phyloP scores from a whole-genome alignment of 2,888 invertebrate species.

The Ochropleura plecta region DNA sequence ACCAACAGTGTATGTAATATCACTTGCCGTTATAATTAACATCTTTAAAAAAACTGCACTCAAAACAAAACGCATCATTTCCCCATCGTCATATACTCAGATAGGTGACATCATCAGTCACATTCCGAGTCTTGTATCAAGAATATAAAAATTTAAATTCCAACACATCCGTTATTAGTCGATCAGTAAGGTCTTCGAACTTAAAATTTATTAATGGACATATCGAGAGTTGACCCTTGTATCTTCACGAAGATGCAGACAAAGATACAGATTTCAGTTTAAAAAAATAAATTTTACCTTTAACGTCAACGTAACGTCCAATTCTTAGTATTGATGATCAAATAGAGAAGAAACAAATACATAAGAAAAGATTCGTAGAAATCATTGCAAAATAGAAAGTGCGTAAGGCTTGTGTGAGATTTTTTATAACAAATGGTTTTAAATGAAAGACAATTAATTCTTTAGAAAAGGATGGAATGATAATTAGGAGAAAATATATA shows the following conservation, averaged over 20 bases:
- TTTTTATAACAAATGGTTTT: slow-evolving; percentile 35
- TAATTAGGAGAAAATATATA: background rate
- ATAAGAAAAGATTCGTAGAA: slow-evolving; percentile 47
- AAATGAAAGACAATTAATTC: background rate
- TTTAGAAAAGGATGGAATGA: background rate
- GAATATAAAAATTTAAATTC: slow-evolving; percentile 46
- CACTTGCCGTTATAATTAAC: slow-evolving; percentile 27
- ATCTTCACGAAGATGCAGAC: background rate
- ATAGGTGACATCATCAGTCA: slow-evolving; percentile 58
- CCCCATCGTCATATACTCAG: slow-evolving; percentile 46
- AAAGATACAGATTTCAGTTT: background rate
- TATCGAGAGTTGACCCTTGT: background rate
- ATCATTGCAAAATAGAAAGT: slow-evolving; percentile 58
- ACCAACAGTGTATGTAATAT: background rate
- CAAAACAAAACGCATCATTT: slow-evolving; percentile 20
- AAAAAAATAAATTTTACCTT: slow-evolving; percentile 4
- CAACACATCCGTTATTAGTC: slow-evolving; percentile 54
- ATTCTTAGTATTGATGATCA: slow-evolving; percentile 50
- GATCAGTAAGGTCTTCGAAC: slow-evolving; percentile 27
- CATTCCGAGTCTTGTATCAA: slow-evolving; percentile 35
- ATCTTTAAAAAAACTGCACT: slow-evolving; percentile 39
- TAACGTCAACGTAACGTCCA: slow-evolving; percentile 1
- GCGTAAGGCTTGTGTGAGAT: background rate
- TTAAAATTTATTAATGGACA: background rate
- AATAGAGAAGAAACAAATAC: slow-evolving; percentile 39